Percentiles rank a stretch among this genome's conserved stretches.
Evolutionary conservation across 1,140 invertebrate species (phyloP).

Genomic region (Formica exsecta): DNA sequence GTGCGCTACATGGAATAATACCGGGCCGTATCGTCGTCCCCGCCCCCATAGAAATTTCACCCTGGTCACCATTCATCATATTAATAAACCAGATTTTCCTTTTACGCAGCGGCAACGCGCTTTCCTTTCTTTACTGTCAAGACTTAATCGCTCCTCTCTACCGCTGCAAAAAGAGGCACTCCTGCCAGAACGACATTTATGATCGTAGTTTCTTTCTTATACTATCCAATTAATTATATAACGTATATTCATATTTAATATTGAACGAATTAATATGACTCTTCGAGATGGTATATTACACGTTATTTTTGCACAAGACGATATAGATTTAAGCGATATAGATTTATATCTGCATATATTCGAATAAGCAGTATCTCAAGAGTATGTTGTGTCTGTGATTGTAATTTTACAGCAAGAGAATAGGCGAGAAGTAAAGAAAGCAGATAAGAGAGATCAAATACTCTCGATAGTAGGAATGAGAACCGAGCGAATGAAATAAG

Average conservation of each 20-base stretch:
- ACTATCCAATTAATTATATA: not conserved
- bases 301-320: not conserved
- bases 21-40: not conserved
- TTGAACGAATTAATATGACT: not conserved
- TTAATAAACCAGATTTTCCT: slow-evolving; percentile 75
- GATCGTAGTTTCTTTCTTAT: slow-evolving; percentile 52
- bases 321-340: not conserved
- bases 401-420: slow-evolving; percentile 50
- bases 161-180: slow-evolving; percentile 32
- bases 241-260: not conserved
- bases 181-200: slow-evolving; percentile 45
- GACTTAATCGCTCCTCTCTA: slow-evolving; percentile 54
- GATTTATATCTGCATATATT: slow-evolving; percentile 24
- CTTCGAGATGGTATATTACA: too few species aligned
- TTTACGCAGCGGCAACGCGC: slow-evolving; percentile 32
- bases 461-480: slow-evolving; percentile 45
- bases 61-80: slow-evolving; percentile 76
- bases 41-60: slow-evolving; percentile 65
- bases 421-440: slow-evolving; percentile 34
- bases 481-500: slow-evolving; percentile 71
- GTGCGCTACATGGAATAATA: slow-evolving; percentile 65
- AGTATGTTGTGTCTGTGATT: slow-evolving; percentile 53
- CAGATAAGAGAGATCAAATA: slow-evolving; percentile 67
- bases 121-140: slow-evolving; percentile 29
- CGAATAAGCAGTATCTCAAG: slow-evolving; percentile 4